Evolutionary conservation across 1,140 invertebrate species (phyloP), one percentile per base, ranked within the genome.

Genomic region (Drosophila repletoides): DNA sequence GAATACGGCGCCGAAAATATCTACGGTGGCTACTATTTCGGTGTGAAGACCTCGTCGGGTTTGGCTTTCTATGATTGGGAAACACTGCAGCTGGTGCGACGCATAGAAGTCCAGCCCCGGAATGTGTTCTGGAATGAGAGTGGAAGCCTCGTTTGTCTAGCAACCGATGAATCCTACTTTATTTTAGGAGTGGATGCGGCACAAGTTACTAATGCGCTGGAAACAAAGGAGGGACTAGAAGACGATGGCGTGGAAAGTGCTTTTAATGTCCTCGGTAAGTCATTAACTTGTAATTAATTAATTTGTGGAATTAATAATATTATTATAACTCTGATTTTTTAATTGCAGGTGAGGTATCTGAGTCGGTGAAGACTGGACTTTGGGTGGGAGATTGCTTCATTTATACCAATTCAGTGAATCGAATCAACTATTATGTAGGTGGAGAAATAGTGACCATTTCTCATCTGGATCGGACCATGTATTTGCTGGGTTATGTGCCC

Each of bases 371-470:
- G 88, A 99, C 98, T 2, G 99, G 98, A 6, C 90, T 99, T 6
- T 99, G 99, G 99, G 96, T 99, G 28, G 98, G 98, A 2, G 98
- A 99, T 91, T 99, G 98, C 90, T 99, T 99, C 90, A 99, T 99
- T 63, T 99, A 99, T 91, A 99, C 98, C 0, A 99, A 99, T 91
- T 95, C 95, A 48, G 95, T 99, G 0, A 99, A 99, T 91, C 93
- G 98, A 52, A 95, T 99, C 9, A 99, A 99, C 91, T 99, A 99
- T 89, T 99, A 98, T 90, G 98, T 99, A 14, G 99, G 99, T 17
- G 98, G 98, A 17, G 98, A 99, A 92, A 96, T 99, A 36, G 98
- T 99, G 0, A 99, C 98, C 1, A 95, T 99, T 28, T 97, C 98
- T 3, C 98, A 99, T 91, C 92, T 99, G 34, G 98, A 99, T 90